These are phyloP conservation scores for Hiodon alosoides DNA, from an alignment of 2,113 vertebrate species.

Conservation along the genomic window DNA sequence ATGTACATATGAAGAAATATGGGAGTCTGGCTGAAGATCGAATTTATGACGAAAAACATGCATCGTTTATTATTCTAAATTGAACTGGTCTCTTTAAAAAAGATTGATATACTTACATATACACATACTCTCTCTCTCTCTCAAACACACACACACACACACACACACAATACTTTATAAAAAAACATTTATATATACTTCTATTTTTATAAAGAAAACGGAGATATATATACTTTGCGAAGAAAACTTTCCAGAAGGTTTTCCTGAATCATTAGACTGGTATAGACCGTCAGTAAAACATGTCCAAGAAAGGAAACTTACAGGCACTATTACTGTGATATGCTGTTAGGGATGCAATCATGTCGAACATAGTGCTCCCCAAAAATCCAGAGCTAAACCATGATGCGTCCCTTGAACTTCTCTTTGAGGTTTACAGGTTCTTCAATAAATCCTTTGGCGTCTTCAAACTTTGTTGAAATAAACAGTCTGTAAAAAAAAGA, in stretches of 20 bases:
- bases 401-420: slow-evolving; percentile 44
- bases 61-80: slow-evolving; percentile 53
- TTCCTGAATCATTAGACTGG: slow-evolving; percentile 30
- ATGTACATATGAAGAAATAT: slow-evolving; percentile 73
- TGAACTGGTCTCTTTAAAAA: slow-evolving; percentile 61
- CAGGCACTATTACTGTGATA: slow-evolving; percentile 15
- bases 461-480: slow-evolving; percentile 57
- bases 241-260: slow-evolving; percentile 32
- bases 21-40: slow-evolving; percentile 44
- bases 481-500: slow-evolving; percentile 56
- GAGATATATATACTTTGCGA: slow-evolving; percentile 12
- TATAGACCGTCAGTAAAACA: slow-evolving; percentile 38
- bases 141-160: too few relatives aligned
- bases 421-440: slow-evolving; percentile 59
- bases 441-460: slow-evolving; percentile 57
- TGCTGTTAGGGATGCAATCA: slow-evolving; percentile 27
- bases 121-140: slow-evolving; percentile 38
- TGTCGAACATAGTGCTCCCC: slow-evolving; percentile 28
- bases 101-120: slow-evolving; percentile 49
- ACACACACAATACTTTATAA: slow-evolving; percentile 25
- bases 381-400: slow-evolving; percentile 49
- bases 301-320: slow-evolving; percentile 20
- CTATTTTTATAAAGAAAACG: slow-evolving; percentile 53
- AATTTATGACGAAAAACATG: slow-evolving; percentile 48
- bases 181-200: slow-evolving; percentile 37